A percentile compares a stretch with the other conserved stretches of the same genome.
phyloP scores from a whole-genome alignment of 2,797 vertebrate species.

The Sebastes taczanowskii region DNA sequence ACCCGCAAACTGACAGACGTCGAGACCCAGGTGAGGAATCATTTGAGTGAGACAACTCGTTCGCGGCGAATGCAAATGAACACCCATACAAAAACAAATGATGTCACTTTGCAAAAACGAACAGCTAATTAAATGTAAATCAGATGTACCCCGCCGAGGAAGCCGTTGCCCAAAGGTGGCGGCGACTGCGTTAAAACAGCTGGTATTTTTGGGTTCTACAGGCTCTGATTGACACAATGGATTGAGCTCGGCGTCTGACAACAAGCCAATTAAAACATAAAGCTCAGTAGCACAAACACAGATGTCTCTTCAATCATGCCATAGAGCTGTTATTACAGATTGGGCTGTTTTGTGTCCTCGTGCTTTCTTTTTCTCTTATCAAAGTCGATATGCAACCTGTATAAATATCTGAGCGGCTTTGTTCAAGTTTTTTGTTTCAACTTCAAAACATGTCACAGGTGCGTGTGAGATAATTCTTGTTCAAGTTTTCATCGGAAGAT shows the following conservation, averaged over 20 bases:
- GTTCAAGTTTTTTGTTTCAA: constrained; percentile 53
- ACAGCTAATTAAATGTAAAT: constrained; percentile 60
- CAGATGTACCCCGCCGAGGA: constrained; percentile 40
- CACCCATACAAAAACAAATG: constrained; percentile 30
- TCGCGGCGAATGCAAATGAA: constrained; percentile 37
- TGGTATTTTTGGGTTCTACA: constrained; percentile 60
- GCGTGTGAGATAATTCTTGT: constrained; percentile 43
- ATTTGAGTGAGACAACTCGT: neutral
- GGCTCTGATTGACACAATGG: constrained; percentile 65
- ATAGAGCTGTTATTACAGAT: constrained; percentile 76
- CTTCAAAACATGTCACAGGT: constrained; percentile 71
- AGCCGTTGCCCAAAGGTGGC: constrained; percentile 46
- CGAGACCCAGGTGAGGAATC: constrained; percentile 81
- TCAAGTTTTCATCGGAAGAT: constrained; percentile 43
- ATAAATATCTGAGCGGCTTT: constrained; percentile 72
- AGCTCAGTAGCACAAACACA: constrained; percentile 67
- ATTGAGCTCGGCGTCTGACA: constrained; percentile 59
- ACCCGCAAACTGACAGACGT: constrained; percentile 84
- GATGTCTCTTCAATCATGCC: constrained; percentile 69
- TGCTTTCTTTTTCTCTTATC: constrained; percentile 61
- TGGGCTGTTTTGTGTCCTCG: constrained; percentile 58
- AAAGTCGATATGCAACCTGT: constrained; percentile 64
- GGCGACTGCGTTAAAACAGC: constrained; percentile 47
- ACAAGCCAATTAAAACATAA: constrained; percentile 78
- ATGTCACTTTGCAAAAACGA: constrained; percentile 21